These are phyloP conservation scores for Galbula dea DNA, from an alignment of 2,113 vertebrate genomes.

Conservation along the genomic window DNA sequence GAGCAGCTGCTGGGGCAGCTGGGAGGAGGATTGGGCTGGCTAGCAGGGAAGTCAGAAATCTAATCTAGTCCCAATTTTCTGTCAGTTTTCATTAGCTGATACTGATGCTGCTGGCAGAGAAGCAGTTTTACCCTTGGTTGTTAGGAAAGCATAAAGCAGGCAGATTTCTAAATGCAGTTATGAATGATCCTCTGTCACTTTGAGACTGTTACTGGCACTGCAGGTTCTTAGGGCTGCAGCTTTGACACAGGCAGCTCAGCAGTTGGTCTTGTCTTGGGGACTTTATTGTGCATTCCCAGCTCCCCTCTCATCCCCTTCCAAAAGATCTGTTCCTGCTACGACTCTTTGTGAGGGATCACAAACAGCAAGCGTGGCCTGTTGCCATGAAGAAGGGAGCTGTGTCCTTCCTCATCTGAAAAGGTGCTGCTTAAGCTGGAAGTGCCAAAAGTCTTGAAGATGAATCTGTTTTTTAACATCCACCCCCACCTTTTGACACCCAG, in stretches of 20 bases:
- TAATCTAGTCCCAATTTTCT: neutral
- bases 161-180: neutral
- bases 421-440: neutral
- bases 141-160: neutral
- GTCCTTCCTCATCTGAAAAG: neutral
- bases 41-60: neutral
- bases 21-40: neutral
- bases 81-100: neutral
- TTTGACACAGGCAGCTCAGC: neutral
- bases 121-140: neutral
- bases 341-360: neutral
- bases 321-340: neutral
- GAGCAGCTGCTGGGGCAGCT: neutral
- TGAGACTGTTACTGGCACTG: neutral
- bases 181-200: neutral
- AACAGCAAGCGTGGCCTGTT: neutral
- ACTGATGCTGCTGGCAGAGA: neutral
- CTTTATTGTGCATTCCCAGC: neutral
- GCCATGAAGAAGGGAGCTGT: neutral
- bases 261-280: neutral
- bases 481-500: neutral
- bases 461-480: neutral
- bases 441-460: neutral
- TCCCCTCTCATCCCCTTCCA: neutral
- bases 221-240: neutral